These are phyloP conservation scores for Campoplex nolae DNA, from an alignment of 2,888 invertebrate species.

Conservation along the genomic window DNA sequence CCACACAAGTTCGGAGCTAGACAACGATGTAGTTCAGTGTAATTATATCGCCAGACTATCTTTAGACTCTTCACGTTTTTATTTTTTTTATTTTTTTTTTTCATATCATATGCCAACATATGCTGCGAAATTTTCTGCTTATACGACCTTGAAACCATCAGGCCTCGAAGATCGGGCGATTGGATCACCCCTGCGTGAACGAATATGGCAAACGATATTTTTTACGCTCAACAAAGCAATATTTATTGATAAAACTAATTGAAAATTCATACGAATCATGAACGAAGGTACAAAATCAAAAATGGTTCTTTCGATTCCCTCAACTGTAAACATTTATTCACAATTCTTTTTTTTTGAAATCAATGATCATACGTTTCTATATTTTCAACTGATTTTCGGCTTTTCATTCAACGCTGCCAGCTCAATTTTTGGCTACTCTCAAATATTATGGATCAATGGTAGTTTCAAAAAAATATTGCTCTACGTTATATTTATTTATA, in stretches of 20 bases:
- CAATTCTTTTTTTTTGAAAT: no score
- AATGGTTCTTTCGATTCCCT: not conserved
- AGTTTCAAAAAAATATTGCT: no score
- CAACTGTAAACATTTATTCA: no score
- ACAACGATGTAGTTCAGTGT: constrained; percentile 25
- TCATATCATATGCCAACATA: constrained; percentile 37
- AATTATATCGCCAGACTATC: constrained; percentile 24
- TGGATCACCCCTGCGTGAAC: constrained; percentile 34
- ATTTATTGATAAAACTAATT: not conserved
- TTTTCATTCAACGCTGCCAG: no score
- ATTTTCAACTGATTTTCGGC: no score
- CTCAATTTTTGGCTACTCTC: no score
- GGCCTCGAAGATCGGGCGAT: constrained; percentile 33
- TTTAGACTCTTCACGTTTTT: not conserved
- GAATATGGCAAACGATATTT: constrained; percentile 19
- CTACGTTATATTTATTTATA: not conserved
- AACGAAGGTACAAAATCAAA: not conserved
- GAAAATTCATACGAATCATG: not conserved
- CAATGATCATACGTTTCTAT: no score
- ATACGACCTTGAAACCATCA: constrained; percentile 49
- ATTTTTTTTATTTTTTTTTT: not conserved
- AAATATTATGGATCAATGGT: no score
- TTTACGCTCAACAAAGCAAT: not conserved
- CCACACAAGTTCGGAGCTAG: constrained; percentile 22
- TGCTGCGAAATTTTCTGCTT: constrained; percentile 29